Percentiles rank a stretch among this genome's conserved stretches.
Conservation (phyloP, 1,140 invertebrate species). For the Hyles vespertilio region DNA sequence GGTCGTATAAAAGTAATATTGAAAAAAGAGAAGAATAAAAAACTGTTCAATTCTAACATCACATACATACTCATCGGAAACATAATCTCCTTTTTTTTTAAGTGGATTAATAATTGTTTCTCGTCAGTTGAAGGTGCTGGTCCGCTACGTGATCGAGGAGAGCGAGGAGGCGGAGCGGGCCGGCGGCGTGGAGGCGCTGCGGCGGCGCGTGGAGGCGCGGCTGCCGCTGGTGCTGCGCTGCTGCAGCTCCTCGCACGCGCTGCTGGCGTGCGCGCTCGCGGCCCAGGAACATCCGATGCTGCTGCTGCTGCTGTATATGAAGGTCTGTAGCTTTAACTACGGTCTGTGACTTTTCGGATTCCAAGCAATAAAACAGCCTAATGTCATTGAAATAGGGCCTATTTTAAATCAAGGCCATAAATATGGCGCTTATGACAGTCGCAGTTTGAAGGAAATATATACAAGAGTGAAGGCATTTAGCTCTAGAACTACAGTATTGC, state of each 20-base stretch:
- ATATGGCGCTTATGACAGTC: too few species aligned
- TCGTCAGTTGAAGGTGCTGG: conserved; percentile 77
- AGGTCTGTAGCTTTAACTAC: conserved; percentile 36
- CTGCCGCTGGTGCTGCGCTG: conserved; percentile 84
- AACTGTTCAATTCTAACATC: neutral
- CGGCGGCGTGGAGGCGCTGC: conserved; percentile 41
- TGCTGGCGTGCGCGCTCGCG: conserved; percentile 58
- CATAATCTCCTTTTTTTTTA: too few species aligned
- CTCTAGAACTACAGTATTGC: too few species aligned
- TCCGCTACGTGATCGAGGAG: conserved; percentile 87
- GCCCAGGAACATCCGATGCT: conserved; percentile 65
- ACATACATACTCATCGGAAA: too few species aligned
- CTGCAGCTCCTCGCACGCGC: conserved; percentile 76
- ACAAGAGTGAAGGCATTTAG: too few species aligned
- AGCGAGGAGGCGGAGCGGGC: conserved; percentile 64
- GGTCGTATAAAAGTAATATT: neutral
- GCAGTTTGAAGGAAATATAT: too few species aligned
- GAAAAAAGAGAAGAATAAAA: neutral
- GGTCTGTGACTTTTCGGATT: too few species aligned
- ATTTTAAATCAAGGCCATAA: too few species aligned
- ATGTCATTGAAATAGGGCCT: too few species aligned
- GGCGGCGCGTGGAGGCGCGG: conserved; percentile 78
- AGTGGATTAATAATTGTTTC: neutral
- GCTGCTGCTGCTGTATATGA: conserved; percentile 79
- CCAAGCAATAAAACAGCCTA: too few species aligned